Conservation (phyloP, 2,888 invertebrate species). For the Fragum sueziense region DNA sequence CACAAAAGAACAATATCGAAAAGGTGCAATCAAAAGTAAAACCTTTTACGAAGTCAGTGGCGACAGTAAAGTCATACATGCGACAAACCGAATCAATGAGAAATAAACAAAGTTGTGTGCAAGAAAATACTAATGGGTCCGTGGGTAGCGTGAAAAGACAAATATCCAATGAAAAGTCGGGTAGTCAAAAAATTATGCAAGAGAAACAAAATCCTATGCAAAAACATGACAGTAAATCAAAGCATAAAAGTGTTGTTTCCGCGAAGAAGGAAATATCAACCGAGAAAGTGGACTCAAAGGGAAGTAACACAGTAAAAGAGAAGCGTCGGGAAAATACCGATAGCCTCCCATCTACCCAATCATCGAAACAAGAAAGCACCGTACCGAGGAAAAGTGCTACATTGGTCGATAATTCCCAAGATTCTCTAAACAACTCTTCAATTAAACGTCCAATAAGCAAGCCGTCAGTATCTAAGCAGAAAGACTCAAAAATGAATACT, state of each 20-base stretch:
- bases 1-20: not conserved
- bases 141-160: no score
- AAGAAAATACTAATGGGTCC: not conserved
- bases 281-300: not conserved
- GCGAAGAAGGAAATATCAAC: not conserved
- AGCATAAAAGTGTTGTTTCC: no score
- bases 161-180: no score
- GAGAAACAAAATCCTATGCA: not conserved
- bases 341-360: not conserved
- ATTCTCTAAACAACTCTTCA: not conserved
- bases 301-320: not conserved
- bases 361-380: no score
- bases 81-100: constrained; percentile 8
- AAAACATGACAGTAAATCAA: not conserved
- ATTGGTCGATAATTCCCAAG: no score
- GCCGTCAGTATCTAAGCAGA: not conserved
- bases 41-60: not conserved
- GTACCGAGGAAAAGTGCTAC: no score
- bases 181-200: not conserved
- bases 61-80: constrained; percentile 12
- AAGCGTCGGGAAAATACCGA: not conserved
- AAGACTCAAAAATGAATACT: not conserved
- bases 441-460: constrained; percentile 9
- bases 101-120: not conserved
- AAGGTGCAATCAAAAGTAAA: not conserved